Percentiles rank a stretch among this genome's conserved stretches.
Evolutionary conservation across 2,888 invertebrate species (phyloP).

Genomic region (Tachystola acroxantha): DNA sequence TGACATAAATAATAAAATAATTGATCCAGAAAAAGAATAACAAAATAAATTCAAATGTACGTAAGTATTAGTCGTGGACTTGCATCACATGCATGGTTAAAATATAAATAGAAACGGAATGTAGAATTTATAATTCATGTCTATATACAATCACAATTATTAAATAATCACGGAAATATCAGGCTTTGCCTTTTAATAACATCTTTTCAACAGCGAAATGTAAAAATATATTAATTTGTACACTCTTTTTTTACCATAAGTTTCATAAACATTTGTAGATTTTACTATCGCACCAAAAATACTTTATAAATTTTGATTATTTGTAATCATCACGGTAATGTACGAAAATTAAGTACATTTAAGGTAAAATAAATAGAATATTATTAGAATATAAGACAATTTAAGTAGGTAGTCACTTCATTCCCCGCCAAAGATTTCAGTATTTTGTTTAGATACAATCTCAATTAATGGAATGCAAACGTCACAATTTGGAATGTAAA

Average conservation of each 20-base stretch:
- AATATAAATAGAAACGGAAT: constrained; percentile 64
- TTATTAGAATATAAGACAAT: constrained; percentile 44
- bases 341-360: constrained; percentile 53
- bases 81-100: constrained; percentile 68
- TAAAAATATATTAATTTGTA: constrained; percentile 78
- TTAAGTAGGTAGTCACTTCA: constrained; percentile 53
- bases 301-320: constrained; percentile 48
- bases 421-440: constrained; percentile 61
- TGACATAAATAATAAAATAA: constrained; percentile 31
- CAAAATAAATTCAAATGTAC: constrained; percentile 50
- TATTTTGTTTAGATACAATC: constrained; percentile 29
- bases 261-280: constrained; percentile 72
- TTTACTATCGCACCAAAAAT: constrained; percentile 75
- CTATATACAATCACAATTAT: constrained; percentile 71
- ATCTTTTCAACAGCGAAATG: constrained; percentile 70
- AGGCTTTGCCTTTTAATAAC: constrained; percentile 70
- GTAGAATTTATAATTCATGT: constrained; percentile 75
- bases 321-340: constrained; percentile 55
- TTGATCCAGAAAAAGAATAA: no score
- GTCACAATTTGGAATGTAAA: constrained; percentile 53
- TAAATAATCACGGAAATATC: constrained; percentile 65
- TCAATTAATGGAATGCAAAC: constrained; percentile 52
- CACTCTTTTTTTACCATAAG: constrained; percentile 53
- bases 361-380: constrained; percentile 49
- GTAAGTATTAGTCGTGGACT: constrained; percentile 71